Conservation (phyloP, 1,140 invertebrate genomes). For the Dolichoris vasculosae region DNA sequence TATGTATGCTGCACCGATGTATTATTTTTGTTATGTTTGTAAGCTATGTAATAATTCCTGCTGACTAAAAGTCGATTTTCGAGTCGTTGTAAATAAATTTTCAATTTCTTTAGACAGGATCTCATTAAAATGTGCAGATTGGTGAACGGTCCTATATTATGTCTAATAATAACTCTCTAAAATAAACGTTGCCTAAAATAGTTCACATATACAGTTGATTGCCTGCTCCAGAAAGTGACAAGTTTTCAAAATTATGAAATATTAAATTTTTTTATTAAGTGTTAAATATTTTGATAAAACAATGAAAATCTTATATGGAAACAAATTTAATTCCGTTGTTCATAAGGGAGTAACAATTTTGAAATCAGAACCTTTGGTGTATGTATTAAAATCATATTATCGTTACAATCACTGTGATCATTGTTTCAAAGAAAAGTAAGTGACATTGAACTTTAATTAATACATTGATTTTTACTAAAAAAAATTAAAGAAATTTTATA, state of each 20-base stretch:
- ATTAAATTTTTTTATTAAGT: constrained; percentile 20
- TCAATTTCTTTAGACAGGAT: constrained; percentile 48
- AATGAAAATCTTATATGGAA: constrained; percentile 42
- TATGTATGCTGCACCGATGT: constrained; percentile 50
- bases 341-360: constrained; percentile 74
- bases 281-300: constrained; percentile 40
- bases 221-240: constrained; percentile 27
- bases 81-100: constrained; percentile 51
- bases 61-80: constrained; percentile 52
- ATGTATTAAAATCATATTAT: constrained; percentile 76
- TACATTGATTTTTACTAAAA: not conserved
- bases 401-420: constrained; percentile 77
- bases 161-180: constrained; percentile 52
- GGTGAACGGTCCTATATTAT: constrained; percentile 34
- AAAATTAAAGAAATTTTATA: constrained; percentile 11
- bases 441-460: constrained; percentile 11
- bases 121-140: constrained; percentile 44
- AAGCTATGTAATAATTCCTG: constrained; percentile 54
- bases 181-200: constrained; percentile 52
- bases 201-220: constrained; percentile 57
- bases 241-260: constrained; percentile 33
- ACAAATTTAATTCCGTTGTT: constrained; percentile 50
- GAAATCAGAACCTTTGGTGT: constrained; percentile 78
- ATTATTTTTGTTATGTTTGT: constrained; percentile 54
- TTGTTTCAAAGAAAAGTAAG: constrained; percentile 74